phyloP scores from a whole-genome alignment of 1,140 invertebrate species.

The Notospermus geniculatus region DNA sequence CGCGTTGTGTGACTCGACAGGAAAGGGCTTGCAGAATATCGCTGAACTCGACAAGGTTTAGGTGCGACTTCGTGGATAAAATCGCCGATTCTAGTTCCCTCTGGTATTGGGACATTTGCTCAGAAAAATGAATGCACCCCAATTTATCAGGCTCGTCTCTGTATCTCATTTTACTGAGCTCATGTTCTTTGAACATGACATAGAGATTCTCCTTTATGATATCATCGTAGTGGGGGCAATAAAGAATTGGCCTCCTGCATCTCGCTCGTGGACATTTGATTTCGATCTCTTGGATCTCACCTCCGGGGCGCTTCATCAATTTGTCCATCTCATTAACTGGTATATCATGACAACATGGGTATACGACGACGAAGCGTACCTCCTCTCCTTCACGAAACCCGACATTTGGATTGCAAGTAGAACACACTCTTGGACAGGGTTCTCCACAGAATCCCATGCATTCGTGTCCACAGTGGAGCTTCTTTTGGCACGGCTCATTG shows the following conservation, averaged over 20 bases:
- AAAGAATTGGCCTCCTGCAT: slow-evolving; percentile 8
- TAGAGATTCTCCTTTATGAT: not conserved
- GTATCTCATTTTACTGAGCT: too few species aligned
- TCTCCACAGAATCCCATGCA: slow-evolving; percentile 46
- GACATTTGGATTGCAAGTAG: not conserved
- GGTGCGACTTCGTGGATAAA: too few species aligned
- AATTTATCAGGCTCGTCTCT: too few species aligned
- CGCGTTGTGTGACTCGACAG: too few species aligned
- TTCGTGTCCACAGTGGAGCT: slow-evolving; percentile 61
- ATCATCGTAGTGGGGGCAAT: not conserved
- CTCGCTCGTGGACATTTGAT: not conserved
- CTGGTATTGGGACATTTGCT: too few species aligned
- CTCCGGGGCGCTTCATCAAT: not conserved
- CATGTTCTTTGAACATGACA: not conserved
- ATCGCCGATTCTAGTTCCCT: too few species aligned
- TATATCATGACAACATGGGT: slow-evolving; percentile 5
- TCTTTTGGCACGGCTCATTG: slow-evolving; percentile 56
- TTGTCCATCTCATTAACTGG: not conserved
- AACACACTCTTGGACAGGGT: slow-evolving; percentile 1
- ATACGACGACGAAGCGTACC: not conserved
- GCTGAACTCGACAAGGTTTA: too few species aligned
- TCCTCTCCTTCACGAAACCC: slow-evolving; percentile 22
- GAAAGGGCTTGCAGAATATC: too few species aligned
- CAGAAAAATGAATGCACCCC: too few species aligned
- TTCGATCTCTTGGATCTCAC: not conserved